Evolutionary conservation across 2,888 invertebrate species (phyloP).

Genomic region (Gerosis bhagava): DNA sequence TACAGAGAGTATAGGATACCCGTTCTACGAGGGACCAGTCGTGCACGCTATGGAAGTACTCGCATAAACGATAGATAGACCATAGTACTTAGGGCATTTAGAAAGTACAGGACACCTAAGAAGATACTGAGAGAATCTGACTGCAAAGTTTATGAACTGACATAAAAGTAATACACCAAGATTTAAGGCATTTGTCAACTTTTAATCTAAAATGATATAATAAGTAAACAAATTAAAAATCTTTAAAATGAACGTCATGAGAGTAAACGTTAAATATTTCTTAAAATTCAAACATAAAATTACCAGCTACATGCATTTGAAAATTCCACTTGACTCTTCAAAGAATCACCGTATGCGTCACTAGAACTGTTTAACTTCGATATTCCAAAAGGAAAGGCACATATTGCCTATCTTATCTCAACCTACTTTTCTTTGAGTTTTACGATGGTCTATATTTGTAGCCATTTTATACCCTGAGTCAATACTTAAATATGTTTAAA

Average conservation of each 20-base stretch:
- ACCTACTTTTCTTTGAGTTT: conserved; percentile 10
- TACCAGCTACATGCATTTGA: too few species aligned
- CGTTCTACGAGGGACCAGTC: conserved; percentile 20
- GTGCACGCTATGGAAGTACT: conserved; percentile 1
- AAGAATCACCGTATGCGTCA: background rate
- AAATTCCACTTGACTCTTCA: background rate
- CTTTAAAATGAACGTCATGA: too few species aligned
- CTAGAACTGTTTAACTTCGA: background rate
- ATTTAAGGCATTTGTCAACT: too few species aligned
- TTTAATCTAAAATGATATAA: too few species aligned
- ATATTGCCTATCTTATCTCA: conserved; percentile 10
- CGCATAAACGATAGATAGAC: conserved; percentile 8
- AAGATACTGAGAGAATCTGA: background rate
- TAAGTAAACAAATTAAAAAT: background rate
- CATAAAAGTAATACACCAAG: background rate
- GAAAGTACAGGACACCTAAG: background rate
- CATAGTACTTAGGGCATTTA: conserved; percentile 1
- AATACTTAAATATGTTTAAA: conserved; percentile 12
- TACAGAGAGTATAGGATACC: conserved; percentile 13
- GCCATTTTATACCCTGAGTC: conserved; percentile 11
- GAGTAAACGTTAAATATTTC: too few species aligned
- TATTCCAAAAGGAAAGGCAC: background rate
- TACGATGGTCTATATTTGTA: conserved; percentile 4
- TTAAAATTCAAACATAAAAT: too few species aligned
- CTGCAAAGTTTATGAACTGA: too few species aligned